Percentiles rank a stretch among this genome's conserved stretches.
Conservation (phyloP, 1,140 invertebrate genomes). For the Ceratina australensis region DNA sequence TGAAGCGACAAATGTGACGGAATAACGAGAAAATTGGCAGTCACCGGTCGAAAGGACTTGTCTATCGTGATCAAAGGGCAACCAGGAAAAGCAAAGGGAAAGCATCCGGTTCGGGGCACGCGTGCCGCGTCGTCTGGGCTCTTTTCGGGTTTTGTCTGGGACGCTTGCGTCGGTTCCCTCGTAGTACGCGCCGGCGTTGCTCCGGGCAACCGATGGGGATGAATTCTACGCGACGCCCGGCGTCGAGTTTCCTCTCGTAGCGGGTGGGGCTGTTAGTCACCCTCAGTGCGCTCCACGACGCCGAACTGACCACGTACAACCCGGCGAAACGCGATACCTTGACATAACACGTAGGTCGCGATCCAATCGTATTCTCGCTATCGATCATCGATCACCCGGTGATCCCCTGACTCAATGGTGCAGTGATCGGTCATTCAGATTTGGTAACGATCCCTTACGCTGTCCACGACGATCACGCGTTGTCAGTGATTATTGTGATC, state of each 20-base stretch:
- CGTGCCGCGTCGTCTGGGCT: slow-evolving; percentile 57
- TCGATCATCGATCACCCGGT: not conserved
- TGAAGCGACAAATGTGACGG: too few relatives aligned
- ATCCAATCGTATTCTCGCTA: not conserved
- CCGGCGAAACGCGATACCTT: slow-evolving; percentile 2
- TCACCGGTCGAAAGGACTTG: too few relatives aligned
- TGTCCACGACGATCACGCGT: slow-evolving; percentile 9
- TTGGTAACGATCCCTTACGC: not conserved
- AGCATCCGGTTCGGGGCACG: slow-evolving; percentile 10
- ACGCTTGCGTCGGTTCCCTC: slow-evolving; percentile 69
- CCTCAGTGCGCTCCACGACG: slow-evolving; percentile 71
- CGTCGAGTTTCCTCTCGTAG: slow-evolving; percentile 70
- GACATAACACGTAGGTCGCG: not conserved
- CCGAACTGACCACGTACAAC: slow-evolving; percentile 70
- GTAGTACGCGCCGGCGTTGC: slow-evolving; percentile 69
- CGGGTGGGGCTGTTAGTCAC: slow-evolving; percentile 72
- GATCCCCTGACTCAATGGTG: not conserved
- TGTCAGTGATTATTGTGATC: not conserved
- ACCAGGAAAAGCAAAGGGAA: not conserved
- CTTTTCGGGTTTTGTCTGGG: slow-evolving; percentile 54
- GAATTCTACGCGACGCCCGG: slow-evolving; percentile 74
- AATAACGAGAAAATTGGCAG: too few relatives aligned
- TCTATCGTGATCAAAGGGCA: too few relatives aligned
- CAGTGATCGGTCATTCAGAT: not conserved
- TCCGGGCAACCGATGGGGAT: slow-evolving; percentile 75